Evolutionary conservation across 2,888 invertebrate species (phyloP).

Genomic region (Macrosiphum euphorbiae): DNA sequence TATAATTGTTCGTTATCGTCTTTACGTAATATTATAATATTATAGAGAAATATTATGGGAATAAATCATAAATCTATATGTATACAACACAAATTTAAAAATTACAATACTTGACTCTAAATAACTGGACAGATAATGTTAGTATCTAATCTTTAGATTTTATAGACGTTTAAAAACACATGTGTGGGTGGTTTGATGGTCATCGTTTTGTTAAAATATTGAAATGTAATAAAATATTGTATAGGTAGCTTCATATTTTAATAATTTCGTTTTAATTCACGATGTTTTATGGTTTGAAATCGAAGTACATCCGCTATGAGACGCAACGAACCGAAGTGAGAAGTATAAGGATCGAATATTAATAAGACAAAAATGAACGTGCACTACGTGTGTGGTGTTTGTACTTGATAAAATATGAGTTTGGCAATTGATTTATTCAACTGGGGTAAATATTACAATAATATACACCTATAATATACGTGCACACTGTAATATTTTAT

Average conservation of each 20-base stretch:
- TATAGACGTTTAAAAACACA: not conserved
- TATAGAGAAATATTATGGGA: not conserved
- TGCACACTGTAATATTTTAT: no score
- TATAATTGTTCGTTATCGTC: not conserved
- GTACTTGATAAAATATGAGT: not conserved
- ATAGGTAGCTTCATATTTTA: not conserved
- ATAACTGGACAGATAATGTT: not conserved
- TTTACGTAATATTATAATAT: not conserved
- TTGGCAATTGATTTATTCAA: not conserved
- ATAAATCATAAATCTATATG: not conserved
- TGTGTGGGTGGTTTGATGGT: no score
- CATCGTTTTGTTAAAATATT: not conserved
- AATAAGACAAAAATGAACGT: not conserved
- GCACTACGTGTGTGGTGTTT: not conserved
- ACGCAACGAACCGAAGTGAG: not conserved
- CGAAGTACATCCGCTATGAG: not conserved
- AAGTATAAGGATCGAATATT: not conserved
- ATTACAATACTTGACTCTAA: not conserved
- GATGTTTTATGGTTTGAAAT: not conserved
- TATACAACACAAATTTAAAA: not conserved
- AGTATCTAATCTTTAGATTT: not conserved
- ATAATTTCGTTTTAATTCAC: not conserved
- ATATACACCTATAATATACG: not conserved
- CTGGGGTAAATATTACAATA: not conserved
- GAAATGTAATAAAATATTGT: not conserved